A percentile compares a stretch with the other conserved stretches of the same genome.
Conservation (phyloP, 2,113 vertebrate genomes). For the Cyprinodon tularosa region DNA sequence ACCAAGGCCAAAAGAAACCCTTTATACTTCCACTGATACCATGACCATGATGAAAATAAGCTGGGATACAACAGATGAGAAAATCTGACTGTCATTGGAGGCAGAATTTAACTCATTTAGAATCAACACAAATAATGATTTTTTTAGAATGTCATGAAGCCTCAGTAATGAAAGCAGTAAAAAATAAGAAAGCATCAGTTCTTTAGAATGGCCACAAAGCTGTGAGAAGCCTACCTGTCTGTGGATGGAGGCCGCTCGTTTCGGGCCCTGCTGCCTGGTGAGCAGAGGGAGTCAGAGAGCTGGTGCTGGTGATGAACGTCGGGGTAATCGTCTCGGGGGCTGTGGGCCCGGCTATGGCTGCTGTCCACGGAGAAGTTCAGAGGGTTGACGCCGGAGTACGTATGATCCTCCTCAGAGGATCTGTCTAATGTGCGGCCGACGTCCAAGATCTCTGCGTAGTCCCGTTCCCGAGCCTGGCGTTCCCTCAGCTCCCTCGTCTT, state of each 20-base stretch:
- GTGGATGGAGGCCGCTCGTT: conserved; percentile 84
- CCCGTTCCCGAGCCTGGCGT: conserved; percentile 89
- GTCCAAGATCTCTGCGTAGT: conserved; percentile 91
- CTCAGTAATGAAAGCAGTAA: neutral
- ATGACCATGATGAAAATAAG: neutral
- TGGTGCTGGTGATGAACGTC: conserved; percentile 81
- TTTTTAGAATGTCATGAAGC: neutral
- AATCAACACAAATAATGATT: neutral
- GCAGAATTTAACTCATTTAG: too few relatives aligned
- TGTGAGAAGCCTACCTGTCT: conserved; percentile 86
- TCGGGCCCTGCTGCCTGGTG: conserved; percentile 86
- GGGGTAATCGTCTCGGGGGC: conserved; percentile 63
- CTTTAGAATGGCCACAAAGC: neutral
- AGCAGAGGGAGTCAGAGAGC: conserved; percentile 76
- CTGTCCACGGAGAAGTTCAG: conserved; percentile 78
- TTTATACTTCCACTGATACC: conserved; percentile 35
- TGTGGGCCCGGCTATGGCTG: conserved; percentile 65
- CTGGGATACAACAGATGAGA: neutral
- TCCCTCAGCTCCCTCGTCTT: conserved; percentile 92
- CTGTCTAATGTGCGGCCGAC: conserved; percentile 75
- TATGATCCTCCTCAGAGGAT: conserved; percentile 78
- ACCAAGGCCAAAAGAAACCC: conserved; percentile 7
- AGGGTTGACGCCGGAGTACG: conserved; percentile 79
- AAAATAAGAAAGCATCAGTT: neutral
- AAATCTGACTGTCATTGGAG: neutral